Evolutionary conservation across 2,797 vertebrate genomes (phyloP).

Genomic region (Falco rusticolus): DNA sequence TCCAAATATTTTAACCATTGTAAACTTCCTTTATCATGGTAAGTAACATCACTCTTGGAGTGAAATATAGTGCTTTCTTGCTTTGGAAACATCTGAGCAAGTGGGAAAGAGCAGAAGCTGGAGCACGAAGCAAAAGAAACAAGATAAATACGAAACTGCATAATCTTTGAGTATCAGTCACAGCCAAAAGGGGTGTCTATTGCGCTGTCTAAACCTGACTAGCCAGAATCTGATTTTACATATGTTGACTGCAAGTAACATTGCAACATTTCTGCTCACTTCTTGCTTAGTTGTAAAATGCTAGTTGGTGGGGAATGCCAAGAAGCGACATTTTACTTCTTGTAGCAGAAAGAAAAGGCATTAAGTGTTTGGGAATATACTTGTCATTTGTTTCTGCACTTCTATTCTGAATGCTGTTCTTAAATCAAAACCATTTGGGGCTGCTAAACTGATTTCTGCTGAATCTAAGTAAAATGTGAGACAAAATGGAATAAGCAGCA

Average conservation of each 20-base stretch:
- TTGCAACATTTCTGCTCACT: background rate
- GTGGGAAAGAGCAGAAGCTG: background rate
- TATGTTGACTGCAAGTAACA: background rate
- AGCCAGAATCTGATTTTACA: background rate
- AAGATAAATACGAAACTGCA: background rate
- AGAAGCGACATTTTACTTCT: background rate
- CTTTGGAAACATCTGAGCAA: slow-evolving; percentile 6
- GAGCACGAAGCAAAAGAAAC: background rate
- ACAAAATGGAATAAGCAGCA: background rate
- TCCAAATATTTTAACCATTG: background rate
- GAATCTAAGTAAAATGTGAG: background rate
- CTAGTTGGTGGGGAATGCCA: background rate
- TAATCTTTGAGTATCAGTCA: background rate
- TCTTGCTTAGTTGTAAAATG: background rate
- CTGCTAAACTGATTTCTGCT: background rate
- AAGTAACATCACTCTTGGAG: background rate
- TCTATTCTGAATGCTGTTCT: background rate
- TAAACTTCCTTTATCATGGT: background rate
- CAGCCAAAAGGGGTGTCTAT: background rate
- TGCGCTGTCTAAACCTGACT: slow-evolving; percentile 8
- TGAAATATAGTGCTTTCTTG: background rate
- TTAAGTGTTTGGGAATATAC: background rate
- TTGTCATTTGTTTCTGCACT: background rate
- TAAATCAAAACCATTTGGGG: background rate
- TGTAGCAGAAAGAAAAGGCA: background rate